These are phyloP conservation scores for Cinara cedri DNA, from an alignment of 2,888 invertebrate genomes.

Conservation along the genomic window DNA sequence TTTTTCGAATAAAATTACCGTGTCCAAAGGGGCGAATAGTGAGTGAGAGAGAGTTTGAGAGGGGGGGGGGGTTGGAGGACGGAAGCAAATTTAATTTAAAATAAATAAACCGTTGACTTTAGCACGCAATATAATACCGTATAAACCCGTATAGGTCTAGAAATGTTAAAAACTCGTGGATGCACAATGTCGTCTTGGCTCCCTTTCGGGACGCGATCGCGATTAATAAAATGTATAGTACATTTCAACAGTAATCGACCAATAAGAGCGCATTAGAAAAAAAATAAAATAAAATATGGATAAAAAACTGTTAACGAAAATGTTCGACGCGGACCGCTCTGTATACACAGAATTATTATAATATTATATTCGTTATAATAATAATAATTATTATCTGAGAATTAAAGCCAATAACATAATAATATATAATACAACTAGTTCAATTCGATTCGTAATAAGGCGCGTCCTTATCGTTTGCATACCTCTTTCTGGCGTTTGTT, in stretches of 20 bases:
- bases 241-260: constrained; percentile 1
- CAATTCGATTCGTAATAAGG: constrained; percentile 47
- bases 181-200: no score
- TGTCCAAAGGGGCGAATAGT: no score
- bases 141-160: no score
- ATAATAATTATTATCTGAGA: constrained; percentile 22
- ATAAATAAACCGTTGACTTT: no score
- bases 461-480: constrained; percentile 51
- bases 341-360: constrained; percentile 21
- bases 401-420: constrained; percentile 14
- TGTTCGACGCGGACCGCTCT: constrained; percentile 13
- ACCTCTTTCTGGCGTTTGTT: constrained; percentile 22
- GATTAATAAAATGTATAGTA: neutral
- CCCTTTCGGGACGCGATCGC: no score
- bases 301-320: neutral
- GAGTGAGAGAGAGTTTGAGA: no score
- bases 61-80: no score
- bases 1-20: no score
- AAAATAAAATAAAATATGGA: neutral
- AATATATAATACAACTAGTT: constrained; percentile 29
- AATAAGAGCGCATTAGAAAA: neutral
- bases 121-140: no score
- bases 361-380: constrained; percentile 27
- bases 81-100: no score
- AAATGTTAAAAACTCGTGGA: no score